A percentile compares a stretch with the other conserved stretches of the same genome.
Conservation (phyloP, 2,888 invertebrate species). For the Microctonus brassicae region DNA sequence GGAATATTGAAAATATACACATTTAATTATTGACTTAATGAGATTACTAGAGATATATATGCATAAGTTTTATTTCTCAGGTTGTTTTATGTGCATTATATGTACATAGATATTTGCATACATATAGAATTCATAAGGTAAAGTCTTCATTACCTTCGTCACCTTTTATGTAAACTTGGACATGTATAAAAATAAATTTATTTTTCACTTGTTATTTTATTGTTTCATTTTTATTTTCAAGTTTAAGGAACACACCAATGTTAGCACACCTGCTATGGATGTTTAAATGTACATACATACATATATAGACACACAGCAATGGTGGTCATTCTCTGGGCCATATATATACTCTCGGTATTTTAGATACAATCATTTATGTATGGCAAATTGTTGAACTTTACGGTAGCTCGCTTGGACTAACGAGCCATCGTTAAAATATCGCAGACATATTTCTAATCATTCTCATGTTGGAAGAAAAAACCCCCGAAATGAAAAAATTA, state of each 20-base stretch:
- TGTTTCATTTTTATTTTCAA: neutral
- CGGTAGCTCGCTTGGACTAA: constrained; percentile 16
- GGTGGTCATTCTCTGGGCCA: neutral
- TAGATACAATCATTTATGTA: constrained; percentile 8
- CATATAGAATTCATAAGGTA: neutral
- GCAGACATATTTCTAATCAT: neutral
- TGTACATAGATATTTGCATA: neutral
- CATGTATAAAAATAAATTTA: neutral
- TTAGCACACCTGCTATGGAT: neutral
- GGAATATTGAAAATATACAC: neutral
- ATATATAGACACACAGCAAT: neutral
- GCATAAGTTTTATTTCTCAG: too few species aligned
- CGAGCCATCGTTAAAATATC: constrained; percentile 7
- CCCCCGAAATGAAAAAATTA: constrained; percentile 37
- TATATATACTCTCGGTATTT: constrained; percentile 9
- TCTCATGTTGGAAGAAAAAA: neutral
- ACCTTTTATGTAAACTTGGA: neutral
- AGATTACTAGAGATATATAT: neutral
- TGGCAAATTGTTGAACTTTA: constrained; percentile 25
- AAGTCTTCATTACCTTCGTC: neutral
- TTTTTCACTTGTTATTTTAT: neutral
- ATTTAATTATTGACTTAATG: neutral
- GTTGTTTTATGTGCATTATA: neutral
- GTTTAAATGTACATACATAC: neutral
- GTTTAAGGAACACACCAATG: neutral